Base-by-base conservation (phyloP, 2,113 vertebrate species). In the Bettongia penicillata region DNA sequence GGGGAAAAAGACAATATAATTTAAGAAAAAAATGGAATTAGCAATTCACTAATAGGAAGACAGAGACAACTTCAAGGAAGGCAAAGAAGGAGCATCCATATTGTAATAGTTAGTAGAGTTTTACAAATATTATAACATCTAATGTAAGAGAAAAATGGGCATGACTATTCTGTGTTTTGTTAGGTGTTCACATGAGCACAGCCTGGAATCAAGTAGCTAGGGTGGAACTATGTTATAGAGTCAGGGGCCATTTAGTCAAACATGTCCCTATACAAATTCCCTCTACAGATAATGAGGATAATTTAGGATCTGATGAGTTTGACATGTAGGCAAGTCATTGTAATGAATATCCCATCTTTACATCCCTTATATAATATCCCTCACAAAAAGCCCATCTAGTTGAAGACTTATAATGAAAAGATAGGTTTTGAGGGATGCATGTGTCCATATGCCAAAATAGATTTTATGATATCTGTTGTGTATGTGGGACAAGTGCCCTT, bases 61-160 rank as follows among this genome's bases (percentile, higher is more conserved):
- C 7, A n/a, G 48, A 51, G 26, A 52, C 6, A 28, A 26, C 1
- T 3, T 9, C 10, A 6, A 10, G 52, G 61, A 89, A 61, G 11
- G 37, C 24, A 1, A 24, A 3, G 84, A 0, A 6, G 57, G 4
- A 3, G 3, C 1, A 0, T n/a, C 8, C 0, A 16, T 0, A 26
- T 6, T 6, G 37, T 31, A 2, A 2, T 24, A n/a, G 43, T 19
- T 49, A 47, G 16, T 2, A 0, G 0, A 16, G 0, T 3, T 51
- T 50, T 10, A 3, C 51, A 11, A 12, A 31, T 37, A 9, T 9
- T 53, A n/a, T 5, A 19, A 43, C 8, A 6, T 19, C 25, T 89
- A n/a, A 52, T 1, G 0, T 24, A 22, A 23, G 6, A 47, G 26
- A 48, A 12, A 23, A 4, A n/a, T 43, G 22, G 2, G n/a, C 16